Evolutionary conservation across 2,113 vertebrate genomes (phyloP).

Genomic region (Erinaceus europaeus): DNA sequence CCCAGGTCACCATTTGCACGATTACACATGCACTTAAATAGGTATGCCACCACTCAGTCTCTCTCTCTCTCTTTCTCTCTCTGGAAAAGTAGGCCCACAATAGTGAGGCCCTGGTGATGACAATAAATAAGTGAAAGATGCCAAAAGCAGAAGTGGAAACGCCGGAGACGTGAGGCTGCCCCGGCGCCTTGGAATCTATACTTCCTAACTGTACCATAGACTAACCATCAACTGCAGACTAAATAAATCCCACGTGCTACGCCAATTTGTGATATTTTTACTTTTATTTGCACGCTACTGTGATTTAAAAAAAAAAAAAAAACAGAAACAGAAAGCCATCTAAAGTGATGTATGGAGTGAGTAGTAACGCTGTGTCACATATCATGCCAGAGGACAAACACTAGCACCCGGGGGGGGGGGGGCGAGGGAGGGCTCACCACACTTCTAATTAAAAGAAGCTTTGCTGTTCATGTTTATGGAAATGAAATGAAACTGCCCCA

Average conservation of each 20-base stretch:
- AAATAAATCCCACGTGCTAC: background rate
- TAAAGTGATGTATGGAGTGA: background rate
- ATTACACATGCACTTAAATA: too few species aligned
- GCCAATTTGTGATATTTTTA: conserved; percentile 6
- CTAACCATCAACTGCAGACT: background rate
- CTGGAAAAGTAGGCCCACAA: too few species aligned
- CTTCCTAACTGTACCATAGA: too few species aligned
- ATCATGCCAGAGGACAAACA: background rate
- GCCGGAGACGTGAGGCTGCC: background rate
- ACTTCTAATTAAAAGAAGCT: conserved; percentile 53
- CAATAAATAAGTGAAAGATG: too few species aligned
- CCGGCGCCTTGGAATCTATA: background rate
- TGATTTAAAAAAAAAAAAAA: conserved; percentile 1
- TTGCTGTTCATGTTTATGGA: conserved; percentile 48
- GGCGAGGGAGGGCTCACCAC: too few species aligned
- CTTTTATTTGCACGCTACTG: background rate
- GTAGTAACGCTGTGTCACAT: background rate
- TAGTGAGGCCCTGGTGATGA: too few species aligned
- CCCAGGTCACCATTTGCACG: too few species aligned
- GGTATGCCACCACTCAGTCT: too few species aligned
- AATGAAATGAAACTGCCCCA: background rate
- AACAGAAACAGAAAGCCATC: background rate
- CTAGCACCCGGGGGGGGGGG: background rate
- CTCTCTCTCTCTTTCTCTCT: too few species aligned
- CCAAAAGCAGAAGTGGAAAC: background rate